Base-by-base conservation (phyloP, 2,113 vertebrate genomes). In the Indicator maculatus region DNA sequence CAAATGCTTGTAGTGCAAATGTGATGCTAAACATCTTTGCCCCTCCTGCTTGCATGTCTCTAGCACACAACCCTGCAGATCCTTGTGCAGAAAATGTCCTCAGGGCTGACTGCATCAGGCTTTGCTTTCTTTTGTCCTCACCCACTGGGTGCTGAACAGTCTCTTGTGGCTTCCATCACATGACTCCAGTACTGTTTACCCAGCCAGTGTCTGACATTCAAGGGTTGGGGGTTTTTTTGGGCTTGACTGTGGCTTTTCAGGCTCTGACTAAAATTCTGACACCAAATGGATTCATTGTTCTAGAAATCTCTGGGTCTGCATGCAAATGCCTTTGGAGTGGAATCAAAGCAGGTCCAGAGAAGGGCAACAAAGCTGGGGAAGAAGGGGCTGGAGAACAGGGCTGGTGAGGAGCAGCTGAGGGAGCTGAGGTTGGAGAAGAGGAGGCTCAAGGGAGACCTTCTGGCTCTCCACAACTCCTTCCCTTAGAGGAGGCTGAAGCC, bases 181-280 rank as follows among this genome's bases (percentile, higher is more conserved):
- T 1, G 12, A 24, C 13, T 73, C 38, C 30, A 41, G 50, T 9
- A 5, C 20, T 55, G 15, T n/a, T 84, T 71, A 50, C 6, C 21
- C 30, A 44, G 44, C 26, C 45, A 13, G 31, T 79, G 28, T 11
- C 58, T 61, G 69, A 71, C 12, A 47, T 31, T 70, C n/a, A 47
- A 0, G 0, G 0, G 27, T 8, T 17, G 21, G 21, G 10, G 36
- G 36, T 36, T 60, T 60, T 60, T 31, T 7, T 30, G 45, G 53
- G 39, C 41, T 30, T 8, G 4, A 19, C 12, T 66, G 53, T 3
- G 4, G 13, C 18, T 45, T 33, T 87, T 65, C 26, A 27, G n/a
- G 88, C 30, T 44, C 9, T 44, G 44, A 66, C 63, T 36, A 66
- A 53, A 44, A 44, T 75, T 88, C 55, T 41, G 0, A 27, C 10